Evolutionary conservation across 1,140 invertebrate species (phyloP).

Genomic region (Thaumetopoea pityocampa): DNA sequence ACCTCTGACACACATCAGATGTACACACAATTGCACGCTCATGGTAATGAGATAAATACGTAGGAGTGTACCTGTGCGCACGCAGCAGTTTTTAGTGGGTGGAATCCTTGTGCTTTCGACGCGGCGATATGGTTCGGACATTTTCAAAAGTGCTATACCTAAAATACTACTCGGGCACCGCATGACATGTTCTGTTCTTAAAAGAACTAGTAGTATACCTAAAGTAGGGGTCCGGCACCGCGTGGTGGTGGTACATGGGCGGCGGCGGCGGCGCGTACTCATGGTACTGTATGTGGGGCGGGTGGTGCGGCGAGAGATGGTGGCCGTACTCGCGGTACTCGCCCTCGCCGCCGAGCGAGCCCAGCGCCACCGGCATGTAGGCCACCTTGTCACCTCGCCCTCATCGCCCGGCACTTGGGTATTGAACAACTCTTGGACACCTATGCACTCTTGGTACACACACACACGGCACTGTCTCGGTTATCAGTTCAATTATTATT

Average conservation of each 20-base stretch:
- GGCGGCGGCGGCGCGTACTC: slow-evolving; percentile 62
- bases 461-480: not conserved
- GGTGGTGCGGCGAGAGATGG: slow-evolving; percentile 61
- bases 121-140: too few relatives aligned
- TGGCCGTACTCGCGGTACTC: slow-evolving; percentile 65
- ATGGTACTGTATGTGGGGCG: slow-evolving; percentile 52
- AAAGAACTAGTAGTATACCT: slow-evolving; percentile 49
- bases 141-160: too few relatives aligned
- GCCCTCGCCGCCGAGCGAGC: slow-evolving; percentile 70
- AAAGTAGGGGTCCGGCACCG: slow-evolving; percentile 60
- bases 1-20: too few relatives aligned
- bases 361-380: slow-evolving; percentile 70
- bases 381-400: slow-evolving; percentile 69
- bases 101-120: too few relatives aligned
- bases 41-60: too few relatives aligned
- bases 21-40: too few relatives aligned
- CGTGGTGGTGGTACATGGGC: slow-evolving; percentile 65
- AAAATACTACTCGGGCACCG: too few relatives aligned
- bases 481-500: too few relatives aligned
- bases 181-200: too few relatives aligned
- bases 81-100: too few relatives aligned
- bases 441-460: slow-evolving; percentile 33
- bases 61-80: too few relatives aligned
- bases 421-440: slow-evolving; percentile 1
- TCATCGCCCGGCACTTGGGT: slow-evolving; percentile 22